Base-by-base conservation (phyloP, 1,140 invertebrate genomes). In the Diorhabda sublineata region DNA sequence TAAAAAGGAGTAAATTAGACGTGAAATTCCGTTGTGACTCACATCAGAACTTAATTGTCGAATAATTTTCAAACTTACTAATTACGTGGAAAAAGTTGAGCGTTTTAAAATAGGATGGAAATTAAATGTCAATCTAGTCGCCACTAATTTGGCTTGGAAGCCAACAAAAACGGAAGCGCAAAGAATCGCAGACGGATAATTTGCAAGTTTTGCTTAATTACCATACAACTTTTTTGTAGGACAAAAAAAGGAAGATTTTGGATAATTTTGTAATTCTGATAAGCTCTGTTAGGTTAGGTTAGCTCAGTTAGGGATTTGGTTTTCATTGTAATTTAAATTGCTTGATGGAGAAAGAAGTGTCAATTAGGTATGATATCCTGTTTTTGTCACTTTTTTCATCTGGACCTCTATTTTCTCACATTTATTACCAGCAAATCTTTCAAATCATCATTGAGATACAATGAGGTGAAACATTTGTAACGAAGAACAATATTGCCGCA, bases 111-210 rank as follows among this genome's bases (percentile, higher is more conserved):
- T 44, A 44, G 61, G 61, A 52, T 8, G 47, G 61, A 44, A 62
- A 62, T 62, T 62, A 62, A 62, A 62, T 62, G 61, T 47, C 61
- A 62, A 62, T 62, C 61, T 62, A 62, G 42, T 62, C 9, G 42
- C 61, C 9, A 44, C 61, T 62, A 62, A 62, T 62, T 45, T 62
- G 61, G 42, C 61, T 44, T 4, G 42, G 1, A 61, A 62, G 61
- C 61, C 43, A 45, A 62, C 61, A 62, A 62, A 62, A 62, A 62
- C 61, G n/a, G 43, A 43, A n/a, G 44, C 44, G 61, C 6, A 45
- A 62, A 45, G 61, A 62, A 44, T 45, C 61, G 42, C 5, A 62
- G 42, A 8, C 43, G 44, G 61, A 62, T 44, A 62, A 62, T 45
- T 45, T 45, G 42, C 43, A 45, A 62, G 61, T 62, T 62, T 43